Percentiles rank a stretch among this genome's conserved stretches.
These are phyloP conservation scores for Nematopogon swammerdamellus DNA, from an alignment of 2,888 invertebrate species.

Conservation along the genomic window DNA sequence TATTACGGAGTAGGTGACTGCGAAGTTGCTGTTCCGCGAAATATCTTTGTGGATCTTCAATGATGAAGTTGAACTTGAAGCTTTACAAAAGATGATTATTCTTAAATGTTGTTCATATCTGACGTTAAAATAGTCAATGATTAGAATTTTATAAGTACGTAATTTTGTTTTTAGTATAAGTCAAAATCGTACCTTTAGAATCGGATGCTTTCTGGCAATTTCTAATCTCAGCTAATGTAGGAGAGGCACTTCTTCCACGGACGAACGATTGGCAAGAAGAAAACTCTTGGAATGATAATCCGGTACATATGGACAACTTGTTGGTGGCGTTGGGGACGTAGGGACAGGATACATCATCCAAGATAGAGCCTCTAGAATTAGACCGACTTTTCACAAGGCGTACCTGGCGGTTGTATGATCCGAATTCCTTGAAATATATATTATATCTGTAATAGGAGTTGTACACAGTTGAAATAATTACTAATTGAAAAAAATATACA, in stretches of 20 bases:
- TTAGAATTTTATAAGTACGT: background rate
- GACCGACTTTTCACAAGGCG: constrained; percentile 40
- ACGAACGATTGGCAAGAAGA: background rate
- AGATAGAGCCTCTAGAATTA: constrained; percentile 43
- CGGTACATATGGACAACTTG: background rate
- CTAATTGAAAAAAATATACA: too few species aligned
- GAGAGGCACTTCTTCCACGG: background rate
- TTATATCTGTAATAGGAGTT: constrained; percentile 45
- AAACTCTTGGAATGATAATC: background rate
- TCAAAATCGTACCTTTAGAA: background rate
- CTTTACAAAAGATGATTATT: too few species aligned
- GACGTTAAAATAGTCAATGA: background rate
- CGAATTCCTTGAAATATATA: constrained; percentile 54
- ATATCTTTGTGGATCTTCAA: constrained; percentile 47
- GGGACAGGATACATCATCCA: constrained; percentile 42
- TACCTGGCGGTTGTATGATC: constrained; percentile 47
- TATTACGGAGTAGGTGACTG: constrained; percentile 48
- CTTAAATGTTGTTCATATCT: too few species aligned
- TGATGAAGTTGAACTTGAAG: constrained; percentile 36
- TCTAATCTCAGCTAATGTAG: too few species aligned
- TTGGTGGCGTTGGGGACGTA: constrained; percentile 18
- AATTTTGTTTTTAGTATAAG: background rate
- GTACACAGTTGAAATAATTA: too few species aligned
- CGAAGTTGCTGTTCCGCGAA: constrained; percentile 30
- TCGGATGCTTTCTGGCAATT: background rate